Percentiles rank a stretch among this genome's conserved stretches.
Evolutionary conservation across 92 coral and sea anemone species (phyloP).

Genomic region (Epizoanthus ramosus): DNA sequence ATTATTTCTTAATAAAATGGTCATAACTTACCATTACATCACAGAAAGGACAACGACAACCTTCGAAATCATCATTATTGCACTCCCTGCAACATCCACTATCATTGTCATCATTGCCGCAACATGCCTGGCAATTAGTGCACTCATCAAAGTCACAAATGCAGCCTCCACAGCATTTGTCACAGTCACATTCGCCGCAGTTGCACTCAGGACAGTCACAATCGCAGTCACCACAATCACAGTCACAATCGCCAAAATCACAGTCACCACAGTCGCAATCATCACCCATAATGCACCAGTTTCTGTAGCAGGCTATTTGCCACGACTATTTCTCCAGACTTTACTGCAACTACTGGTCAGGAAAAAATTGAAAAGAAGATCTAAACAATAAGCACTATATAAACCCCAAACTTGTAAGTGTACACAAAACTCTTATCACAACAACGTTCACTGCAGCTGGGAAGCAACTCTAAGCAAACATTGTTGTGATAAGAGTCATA

Average conservation of each 20-base stretch:
- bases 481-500: too few species aligned
- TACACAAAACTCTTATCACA: too few species aligned
- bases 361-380: too few species aligned
- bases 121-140: neutral
- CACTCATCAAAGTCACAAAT: slow-evolving; percentile 23
- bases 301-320: too few species aligned
- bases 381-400: too few species aligned
- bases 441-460: too few species aligned
- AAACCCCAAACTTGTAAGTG: too few species aligned
- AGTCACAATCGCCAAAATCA: neutral
- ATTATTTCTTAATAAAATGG: too few species aligned
- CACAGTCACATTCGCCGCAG: neutral
- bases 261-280: neutral
- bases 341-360: neutral
- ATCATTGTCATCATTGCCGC: neutral
- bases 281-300: slow-evolving; percentile 1
- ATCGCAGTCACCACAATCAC: neutral
- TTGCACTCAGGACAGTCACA: neutral
- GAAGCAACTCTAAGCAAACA: too few species aligned
- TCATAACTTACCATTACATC: neutral
- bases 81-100: slow-evolving; percentile 11
- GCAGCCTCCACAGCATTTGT: slow-evolving; percentile 13
- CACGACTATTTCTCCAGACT: neutral
- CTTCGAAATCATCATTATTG: neutral
- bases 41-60: slow-evolving; percentile 13